Percentiles rank a stretch among this genome's conserved stretches.
These are phyloP conservation scores for Philopedon plagiatum DNA, from an alignment of 2,888 invertebrate genomes.

Conservation along the genomic window DNA sequence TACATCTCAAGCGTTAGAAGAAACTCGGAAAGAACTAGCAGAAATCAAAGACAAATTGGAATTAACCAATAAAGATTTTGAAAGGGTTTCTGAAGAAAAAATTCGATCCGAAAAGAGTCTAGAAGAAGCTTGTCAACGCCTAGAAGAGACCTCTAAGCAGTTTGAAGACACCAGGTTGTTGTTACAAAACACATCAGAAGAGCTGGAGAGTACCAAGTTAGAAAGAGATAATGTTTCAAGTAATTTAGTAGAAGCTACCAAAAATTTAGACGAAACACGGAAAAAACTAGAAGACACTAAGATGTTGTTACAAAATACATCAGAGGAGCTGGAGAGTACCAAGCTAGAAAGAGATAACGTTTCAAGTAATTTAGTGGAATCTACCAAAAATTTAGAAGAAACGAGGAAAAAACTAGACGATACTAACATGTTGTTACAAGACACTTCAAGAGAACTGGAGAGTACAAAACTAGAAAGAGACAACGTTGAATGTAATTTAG, in stretches of 20 bases:
- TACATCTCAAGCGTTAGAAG: background rate
- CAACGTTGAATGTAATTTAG: background rate
- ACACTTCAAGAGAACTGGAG: background rate
- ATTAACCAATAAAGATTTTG: background rate
- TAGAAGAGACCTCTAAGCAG: too few relatives aligned
- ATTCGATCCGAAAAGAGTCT: background rate
- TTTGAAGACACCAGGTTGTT: too few relatives aligned
- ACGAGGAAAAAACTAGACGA: too few relatives aligned
- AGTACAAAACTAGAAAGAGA: background rate
- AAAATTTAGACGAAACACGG: background rate
- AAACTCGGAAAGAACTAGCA: background rate
- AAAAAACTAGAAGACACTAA: too few relatives aligned
- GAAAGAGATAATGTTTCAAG: background rate
- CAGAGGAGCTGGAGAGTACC: background rate
- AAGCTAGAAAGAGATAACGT: background rate
- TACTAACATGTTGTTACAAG: too few relatives aligned
- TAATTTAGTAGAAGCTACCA: background rate
- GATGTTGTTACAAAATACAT: too few relatives aligned
- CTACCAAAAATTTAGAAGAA: background rate
- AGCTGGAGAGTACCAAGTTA: background rate
- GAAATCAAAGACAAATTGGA: background rate
- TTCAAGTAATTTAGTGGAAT: background rate
- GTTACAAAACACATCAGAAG: background rate
- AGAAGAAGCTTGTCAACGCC: background rate
- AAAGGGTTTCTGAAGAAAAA: background rate